Percentiles rank a stretch among this genome's conserved stretches.
Evolutionary conservation across 1,140 invertebrate species (phyloP).

Genomic region (Drosophila aff.): DNA sequence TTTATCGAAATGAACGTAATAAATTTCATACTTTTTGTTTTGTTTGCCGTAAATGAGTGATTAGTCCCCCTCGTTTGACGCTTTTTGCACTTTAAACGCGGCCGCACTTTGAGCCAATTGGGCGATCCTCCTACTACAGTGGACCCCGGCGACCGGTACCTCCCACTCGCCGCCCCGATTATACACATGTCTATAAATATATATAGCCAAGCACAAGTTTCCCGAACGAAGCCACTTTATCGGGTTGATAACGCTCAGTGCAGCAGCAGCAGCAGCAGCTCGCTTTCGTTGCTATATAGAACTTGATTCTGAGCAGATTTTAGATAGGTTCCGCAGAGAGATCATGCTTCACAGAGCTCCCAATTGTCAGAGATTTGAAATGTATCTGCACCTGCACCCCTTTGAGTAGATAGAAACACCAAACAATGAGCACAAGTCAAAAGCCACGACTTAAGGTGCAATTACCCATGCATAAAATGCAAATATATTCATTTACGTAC

Average conservation of each 20-base stretch:
- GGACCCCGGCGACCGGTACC: constrained; percentile 1
- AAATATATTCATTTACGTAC: constrained; percentile 3
- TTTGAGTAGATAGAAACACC: background rate
- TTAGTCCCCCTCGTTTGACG: constrained; percentile 18
- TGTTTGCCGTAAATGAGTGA: constrained; percentile 48
- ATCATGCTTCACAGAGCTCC: background rate
- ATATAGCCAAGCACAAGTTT: background rate
- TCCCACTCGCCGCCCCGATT: background rate
- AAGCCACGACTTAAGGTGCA: background rate
- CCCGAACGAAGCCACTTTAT: constrained; percentile 11
- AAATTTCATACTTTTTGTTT: constrained; percentile 13
- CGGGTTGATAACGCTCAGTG: constrained; percentile 20
- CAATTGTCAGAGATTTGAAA: too few relatives aligned
- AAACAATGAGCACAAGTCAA: background rate
- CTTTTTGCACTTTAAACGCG: constrained; percentile 59
- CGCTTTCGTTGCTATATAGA: background rate
- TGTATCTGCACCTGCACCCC: background rate
- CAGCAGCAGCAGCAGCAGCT: constrained; percentile 1
- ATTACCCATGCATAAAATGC: background rate
- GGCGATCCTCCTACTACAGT: constrained; percentile 14
- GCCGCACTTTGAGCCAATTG: constrained; percentile 65
- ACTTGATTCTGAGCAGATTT: background rate
- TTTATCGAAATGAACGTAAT: constrained; percentile 56
- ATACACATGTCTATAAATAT: background rate
- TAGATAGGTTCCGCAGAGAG: background rate